Evolutionary conservation across 2,888 invertebrate species (phyloP), one percentile per base, ranked within the genome.

Genomic region (Penaeus monodon): DNA sequence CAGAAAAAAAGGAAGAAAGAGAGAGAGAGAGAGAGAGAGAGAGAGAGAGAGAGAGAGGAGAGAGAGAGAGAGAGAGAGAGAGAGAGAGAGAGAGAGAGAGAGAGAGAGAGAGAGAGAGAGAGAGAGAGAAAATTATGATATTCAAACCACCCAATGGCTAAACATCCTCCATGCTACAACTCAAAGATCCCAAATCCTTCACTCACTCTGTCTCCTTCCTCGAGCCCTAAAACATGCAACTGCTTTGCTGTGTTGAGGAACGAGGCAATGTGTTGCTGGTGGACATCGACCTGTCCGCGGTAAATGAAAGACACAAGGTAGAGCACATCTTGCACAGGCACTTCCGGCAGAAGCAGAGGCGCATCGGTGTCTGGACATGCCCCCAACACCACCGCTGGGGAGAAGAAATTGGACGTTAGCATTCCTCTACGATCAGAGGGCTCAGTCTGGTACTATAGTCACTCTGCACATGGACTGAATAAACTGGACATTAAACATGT

Each of bases 241-340:
- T 88, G 88, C 63, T 90, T 90, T 22, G 88, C 90, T 8, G 90
- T 90, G 27, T 86, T 88, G 38, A 90, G 84, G 84, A 90, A 90
- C 17, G 90, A 90, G 14, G 90, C 85, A 12, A 90, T 90, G 81
- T 90, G 85, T 20, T 86, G 81, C 68, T 90, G 90, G 24, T 89
- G 85, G 10, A 90, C 90, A 27, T 90, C 90, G 12, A 90, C 90
- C 63, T 90, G 90, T 27, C 90, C 90, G 29, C 88, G 81, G 63
- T 90, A 90, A 63, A 90, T 90, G 82, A 90, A 90, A 22, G 90
- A 90, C 77, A 90, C 86, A 66, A 90, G 81, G 80, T 88, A 90
- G 33, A 85, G 65, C 20, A 90, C 79, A 64, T 90, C 90, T 38
- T 85, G 87, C 27, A 90, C 88, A 0, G 90, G 90, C 2, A 88